phyloP scores from a whole-genome alignment of 2,113 vertebrate genomes.

The Elephas maximus region DNA sequence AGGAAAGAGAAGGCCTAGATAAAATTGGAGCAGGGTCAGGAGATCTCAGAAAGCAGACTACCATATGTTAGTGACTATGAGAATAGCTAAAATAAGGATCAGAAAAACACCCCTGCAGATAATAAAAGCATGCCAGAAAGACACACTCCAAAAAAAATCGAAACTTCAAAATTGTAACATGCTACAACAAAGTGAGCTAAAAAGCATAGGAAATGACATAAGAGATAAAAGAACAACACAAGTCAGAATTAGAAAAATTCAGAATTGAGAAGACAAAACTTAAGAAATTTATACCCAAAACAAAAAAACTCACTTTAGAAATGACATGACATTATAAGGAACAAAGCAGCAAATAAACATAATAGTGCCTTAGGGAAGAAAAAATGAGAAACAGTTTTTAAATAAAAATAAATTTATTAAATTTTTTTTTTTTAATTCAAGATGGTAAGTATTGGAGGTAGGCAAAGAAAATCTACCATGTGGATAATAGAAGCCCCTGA shows the following conservation, averaged over 20 bases:
- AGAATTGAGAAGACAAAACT: constrained; percentile 18
- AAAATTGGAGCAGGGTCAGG: background rate
- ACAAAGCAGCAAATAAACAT: background rate
- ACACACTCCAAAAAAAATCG: background rate
- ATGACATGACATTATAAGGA: constrained; percentile 42
- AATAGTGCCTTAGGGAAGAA: background rate
- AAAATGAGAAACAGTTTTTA: background rate
- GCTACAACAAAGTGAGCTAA: constrained; percentile 39
- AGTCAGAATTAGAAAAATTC: constrained; percentile 23
- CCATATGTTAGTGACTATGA: background rate
- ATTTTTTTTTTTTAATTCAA: background rate
- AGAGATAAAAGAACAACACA: background rate
- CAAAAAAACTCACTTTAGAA: constrained; percentile 44
- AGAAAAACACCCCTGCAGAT: background rate
- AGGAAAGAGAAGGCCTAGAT: background rate
- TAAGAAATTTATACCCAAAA: background rate
- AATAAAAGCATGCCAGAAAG: constrained; percentile 11
- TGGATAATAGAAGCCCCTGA: background rate
- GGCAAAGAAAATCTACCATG: background rate
- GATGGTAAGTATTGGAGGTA: background rate
- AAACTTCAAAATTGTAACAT: background rate
- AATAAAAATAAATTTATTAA: background rate
- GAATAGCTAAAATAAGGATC: background rate
- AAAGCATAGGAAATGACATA: constrained; percentile 15
- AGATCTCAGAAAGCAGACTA: background rate